Base-by-base conservation (phyloP, 2,113 vertebrate genomes). In the Sminthopsis crassicaudata region DNA sequence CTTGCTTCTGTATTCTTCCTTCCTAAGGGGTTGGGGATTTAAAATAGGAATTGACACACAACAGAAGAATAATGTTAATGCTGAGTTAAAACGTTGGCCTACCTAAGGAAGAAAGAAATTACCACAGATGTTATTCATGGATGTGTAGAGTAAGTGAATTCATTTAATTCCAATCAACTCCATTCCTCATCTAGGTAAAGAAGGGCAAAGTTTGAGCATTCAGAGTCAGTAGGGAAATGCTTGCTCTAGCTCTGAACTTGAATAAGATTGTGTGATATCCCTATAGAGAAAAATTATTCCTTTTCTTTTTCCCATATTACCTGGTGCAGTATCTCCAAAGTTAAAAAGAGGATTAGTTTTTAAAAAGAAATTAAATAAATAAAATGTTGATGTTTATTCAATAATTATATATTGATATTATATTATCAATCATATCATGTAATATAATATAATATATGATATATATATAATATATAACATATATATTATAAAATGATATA, bases 51-150 rank as follows among this genome's bases (percentile, higher is more conserved):
- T 91, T 93, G 90, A 48, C 52, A 52, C 91, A 46, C 25, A 67
- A 90, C 53, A 92, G n/a, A 53, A 6, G 53, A 53, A 94, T 92
- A 94, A 97, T 93, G 30, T 92, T 90, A 89, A 91, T 93, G 54
- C 96, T 95, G 94, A 97, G 91, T 93, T 97, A 89, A 93, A 94
- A 97, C 92, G 67, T 22, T 96, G 94, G n/a, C 94, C 97, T 95
- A 96, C 96, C 96, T 96, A 96, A 96, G 91, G 96, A 97, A 97
- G 30, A 90, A 98, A 97, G 93, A 96, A 96, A 97, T 98, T 97
- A 94, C 90, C 95, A 67, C 97, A 98, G 97, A 96, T 98, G 96
- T 96, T 97, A 94, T 90, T 92, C 94, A 95, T 50, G 92, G 89
- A 96, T 94, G 76, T 25, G 91, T 95, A 97, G 50, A 51, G 96